Base-by-base conservation (phyloP, 2,797 vertebrate species). In the Agapornis canus region DNA sequence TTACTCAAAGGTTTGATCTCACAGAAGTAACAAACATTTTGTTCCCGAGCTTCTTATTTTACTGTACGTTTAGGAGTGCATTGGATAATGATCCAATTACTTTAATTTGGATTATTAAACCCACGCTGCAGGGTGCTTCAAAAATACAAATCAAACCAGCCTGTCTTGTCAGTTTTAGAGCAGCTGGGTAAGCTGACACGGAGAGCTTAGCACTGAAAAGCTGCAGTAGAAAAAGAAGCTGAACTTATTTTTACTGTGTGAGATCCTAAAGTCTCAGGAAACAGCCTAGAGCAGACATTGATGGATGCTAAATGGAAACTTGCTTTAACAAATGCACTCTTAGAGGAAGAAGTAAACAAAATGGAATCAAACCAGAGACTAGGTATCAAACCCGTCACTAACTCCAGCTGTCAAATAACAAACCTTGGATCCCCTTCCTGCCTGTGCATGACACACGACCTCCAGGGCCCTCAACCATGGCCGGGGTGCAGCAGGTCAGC, bases 401-500 rank as follows among this genome's bases (percentile, higher is more conserved):
- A 86, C 45, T 90, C 59, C 65, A 76, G 49, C 45, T 10, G 2
- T 27, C 80, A 83, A 79, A 47, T 47, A 95, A 81, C 18, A 80
- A 92, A 83, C 52, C 61, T 77, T 86, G 82, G 91, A 84, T 32
- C 88, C 52, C 42, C 37, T 92, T 91, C 77, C 77, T 66, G 76
- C 51, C 35, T 72, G 54, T 66, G 47, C 43, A 49, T 2, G 1
- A 51, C 35, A 52, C 21, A 68, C 39, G 82, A 86, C 47, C 70
- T 75, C 22, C 51, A 65, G 57, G 29, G 5, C 39, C 31, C 40
- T 40, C 48, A 57, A 59, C 73, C 79, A 35, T 11, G 37, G 56
- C 86, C 35, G 27, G 20, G 39, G 35, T 32, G n/a, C 72, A 63
- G 31, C 40, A 73, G 64, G 64, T 79, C 68, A 92, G 78, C 11